Evolutionary conservation across 2,113 vertebrate species (phyloP), one percentile per base, ranked within the genome.

Genomic region (Microtus ochrogaster): DNA sequence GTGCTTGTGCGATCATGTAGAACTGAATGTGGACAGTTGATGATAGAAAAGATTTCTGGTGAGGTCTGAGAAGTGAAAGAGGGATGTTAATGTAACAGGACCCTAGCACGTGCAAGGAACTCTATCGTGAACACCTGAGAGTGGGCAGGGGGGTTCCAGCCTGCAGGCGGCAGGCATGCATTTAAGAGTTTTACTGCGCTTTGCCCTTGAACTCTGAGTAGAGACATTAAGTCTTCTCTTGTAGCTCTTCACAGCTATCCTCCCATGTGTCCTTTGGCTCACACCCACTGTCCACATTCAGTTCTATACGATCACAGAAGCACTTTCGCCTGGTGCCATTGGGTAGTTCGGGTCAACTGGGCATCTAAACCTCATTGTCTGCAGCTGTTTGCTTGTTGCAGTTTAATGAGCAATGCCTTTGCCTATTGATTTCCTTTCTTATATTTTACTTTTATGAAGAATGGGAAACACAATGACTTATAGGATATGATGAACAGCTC

Each of bases 401-500:
- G 8, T 68, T 4, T 74, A 66, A 92, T 87, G 41, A 96, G 19
- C 19, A 66, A 58, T 88, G 21, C 3, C 47, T 94, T 83, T 90
- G 52, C 36, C 39, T 73, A 26, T 78, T 91, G 90, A 82, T 47
- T 88, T 94, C 72, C 58, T 52, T 95, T 49, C 49, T 49, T 49
- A 49, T 49, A 49, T 49, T 49, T 94, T 90, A 85, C 55, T 95
- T 96, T 88, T 84, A 84, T 77, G 41, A 85, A 16, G n/a, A 94
- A 58, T 11, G 41, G 66, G 36, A 95, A 73, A 28, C 14, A 96
- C 81, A 94, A 79, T 66, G 39, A 17, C 28, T 90, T 26, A 9
- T 49, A 52, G n/a, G 92, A 78, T 7, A 39, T 82, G 73, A 93
- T 44, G 41, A 92, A 94, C 44, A 88, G 47, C 39, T 95, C 88